phyloP scores from a whole-genome alignment of 2,888 invertebrate species.

The Ectropis crepuscularia region DNA sequence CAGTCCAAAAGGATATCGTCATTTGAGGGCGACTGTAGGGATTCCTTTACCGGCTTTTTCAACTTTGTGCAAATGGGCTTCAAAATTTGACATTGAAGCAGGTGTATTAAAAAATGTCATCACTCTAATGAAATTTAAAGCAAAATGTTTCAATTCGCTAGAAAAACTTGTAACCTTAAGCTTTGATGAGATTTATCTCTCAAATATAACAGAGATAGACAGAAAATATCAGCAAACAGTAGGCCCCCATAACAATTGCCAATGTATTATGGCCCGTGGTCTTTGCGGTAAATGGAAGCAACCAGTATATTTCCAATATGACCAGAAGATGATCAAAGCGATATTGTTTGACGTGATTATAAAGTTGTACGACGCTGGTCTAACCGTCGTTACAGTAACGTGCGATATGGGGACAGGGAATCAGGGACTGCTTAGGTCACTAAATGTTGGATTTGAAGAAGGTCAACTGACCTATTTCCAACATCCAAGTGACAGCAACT shows the following conservation, averaged over 20 bases:
- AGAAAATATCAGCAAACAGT: conserved; percentile 1
- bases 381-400: too few species aligned
- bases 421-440: too few species aligned
- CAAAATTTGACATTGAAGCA: too few species aligned
- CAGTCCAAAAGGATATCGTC: conserved; percentile 1
- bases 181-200: conserved; percentile 3
- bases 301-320: conserved; percentile 3
- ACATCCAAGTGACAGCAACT: too few species aligned
- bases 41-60: conserved; percentile 4
- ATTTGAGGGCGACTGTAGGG: neutral
- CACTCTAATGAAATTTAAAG: conserved; percentile 2
- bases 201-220: conserved; percentile 1
- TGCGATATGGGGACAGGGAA: too few species aligned
- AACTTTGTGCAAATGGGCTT: neutral
- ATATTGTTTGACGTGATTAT: conserved; percentile 1
- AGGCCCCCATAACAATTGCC: neutral
- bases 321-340: neutral
- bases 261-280: conserved; percentile 4
- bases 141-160: neutral
- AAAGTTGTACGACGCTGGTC: too few species aligned
- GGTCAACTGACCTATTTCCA: too few species aligned
- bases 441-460: too few species aligned
- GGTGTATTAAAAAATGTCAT: neutral
- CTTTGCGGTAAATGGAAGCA: conserved; percentile 2
- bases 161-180: conserved; percentile 2